phyloP scores from a whole-genome alignment of 1,140 invertebrate species.

The Acyrthosiphon pisum region DNA sequence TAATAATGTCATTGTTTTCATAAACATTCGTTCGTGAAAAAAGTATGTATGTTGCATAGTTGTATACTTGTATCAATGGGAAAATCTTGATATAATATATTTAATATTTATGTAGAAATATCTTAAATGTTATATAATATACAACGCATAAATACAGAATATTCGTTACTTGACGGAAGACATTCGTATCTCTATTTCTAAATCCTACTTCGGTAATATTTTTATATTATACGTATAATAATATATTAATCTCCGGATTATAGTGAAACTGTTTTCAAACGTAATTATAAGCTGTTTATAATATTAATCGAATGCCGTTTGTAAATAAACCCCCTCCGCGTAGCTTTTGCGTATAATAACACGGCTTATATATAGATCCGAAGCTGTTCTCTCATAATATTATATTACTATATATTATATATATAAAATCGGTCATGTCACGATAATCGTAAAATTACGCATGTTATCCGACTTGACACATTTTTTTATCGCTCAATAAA shows the following conservation, averaged over 20 bases:
- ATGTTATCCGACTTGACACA: neutral
- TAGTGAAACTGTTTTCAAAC: neutral
- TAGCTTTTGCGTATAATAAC: neutral
- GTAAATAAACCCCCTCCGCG: neutral
- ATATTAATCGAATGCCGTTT: neutral
- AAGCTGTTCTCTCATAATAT: neutral
- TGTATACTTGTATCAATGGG: too few relatives aligned
- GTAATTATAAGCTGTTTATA: constrained; percentile 3
- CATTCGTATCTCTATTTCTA: too few relatives aligned
- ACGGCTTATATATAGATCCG: neutral
- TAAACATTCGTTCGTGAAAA: too few relatives aligned
- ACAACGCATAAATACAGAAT: too few relatives aligned
- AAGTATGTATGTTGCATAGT: too few relatives aligned
- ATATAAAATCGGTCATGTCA: neutral
- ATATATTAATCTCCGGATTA: neutral
- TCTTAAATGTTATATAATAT: too few relatives aligned
- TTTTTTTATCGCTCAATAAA: constrained; percentile 54
- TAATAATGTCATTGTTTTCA: neutral
- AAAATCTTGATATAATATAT: too few relatives aligned
- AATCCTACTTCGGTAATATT: neutral
- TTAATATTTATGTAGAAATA: too few relatives aligned
- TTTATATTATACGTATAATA: too few relatives aligned
- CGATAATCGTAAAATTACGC: constrained; percentile 43
- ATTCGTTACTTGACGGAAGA: too few relatives aligned
- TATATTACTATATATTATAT: neutral